Percentiles rank a stretch among this genome's conserved stretches.
Evolutionary conservation across 2,888 invertebrate species (phyloP).

Genomic region (Drosophila mulleri): DNA sequence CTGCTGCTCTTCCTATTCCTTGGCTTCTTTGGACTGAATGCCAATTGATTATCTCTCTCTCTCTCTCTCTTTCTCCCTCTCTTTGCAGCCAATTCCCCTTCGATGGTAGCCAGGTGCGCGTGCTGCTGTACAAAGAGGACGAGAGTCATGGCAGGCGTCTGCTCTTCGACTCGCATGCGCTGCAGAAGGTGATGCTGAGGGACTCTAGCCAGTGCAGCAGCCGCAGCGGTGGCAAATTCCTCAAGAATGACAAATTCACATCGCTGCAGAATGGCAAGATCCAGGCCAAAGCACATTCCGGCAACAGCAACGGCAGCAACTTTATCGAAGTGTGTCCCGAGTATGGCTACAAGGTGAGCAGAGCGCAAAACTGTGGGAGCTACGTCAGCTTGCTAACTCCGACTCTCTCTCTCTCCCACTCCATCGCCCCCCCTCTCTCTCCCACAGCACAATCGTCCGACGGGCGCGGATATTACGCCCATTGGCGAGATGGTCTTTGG

Average conservation of each 20-base stretch:
- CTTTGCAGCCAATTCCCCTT: slow-evolving; percentile 87
- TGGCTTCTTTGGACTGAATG: background rate
- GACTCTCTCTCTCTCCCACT: background rate
- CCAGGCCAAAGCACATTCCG: slow-evolving; percentile 79
- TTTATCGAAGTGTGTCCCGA: slow-evolving; percentile 89
- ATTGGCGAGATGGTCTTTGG: slow-evolving; percentile 97
- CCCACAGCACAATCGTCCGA: slow-evolving; percentile 88
- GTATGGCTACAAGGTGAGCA: slow-evolving; percentile 88
- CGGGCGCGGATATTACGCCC: slow-evolving; percentile 88
- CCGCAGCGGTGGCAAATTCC: slow-evolving; percentile 60
- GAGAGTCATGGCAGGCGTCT: slow-evolving; percentile 92
- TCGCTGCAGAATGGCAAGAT: slow-evolving; percentile 66
- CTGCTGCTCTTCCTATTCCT: background rate
- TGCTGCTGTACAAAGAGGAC: slow-evolving; percentile 94
- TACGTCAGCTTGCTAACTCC: background rate
- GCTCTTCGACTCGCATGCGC: slow-evolving; percentile 92
- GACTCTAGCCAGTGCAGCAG: slow-evolving; percentile 52
- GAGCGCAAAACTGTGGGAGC: background rate
- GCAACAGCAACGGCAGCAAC: slow-evolving; percentile 57
- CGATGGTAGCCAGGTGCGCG: slow-evolving; percentile 90
- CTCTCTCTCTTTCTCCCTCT: background rate
- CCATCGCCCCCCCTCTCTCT: background rate
- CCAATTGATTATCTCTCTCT: background rate
- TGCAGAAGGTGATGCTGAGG: slow-evolving; percentile 87
- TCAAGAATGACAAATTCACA: slow-evolving; percentile 62